A percentile compares a stretch with the other conserved stretches of the same genome.
Conservation (phyloP, 2,797 vertebrate genomes). For the Champsocephalus gunnari region DNA sequence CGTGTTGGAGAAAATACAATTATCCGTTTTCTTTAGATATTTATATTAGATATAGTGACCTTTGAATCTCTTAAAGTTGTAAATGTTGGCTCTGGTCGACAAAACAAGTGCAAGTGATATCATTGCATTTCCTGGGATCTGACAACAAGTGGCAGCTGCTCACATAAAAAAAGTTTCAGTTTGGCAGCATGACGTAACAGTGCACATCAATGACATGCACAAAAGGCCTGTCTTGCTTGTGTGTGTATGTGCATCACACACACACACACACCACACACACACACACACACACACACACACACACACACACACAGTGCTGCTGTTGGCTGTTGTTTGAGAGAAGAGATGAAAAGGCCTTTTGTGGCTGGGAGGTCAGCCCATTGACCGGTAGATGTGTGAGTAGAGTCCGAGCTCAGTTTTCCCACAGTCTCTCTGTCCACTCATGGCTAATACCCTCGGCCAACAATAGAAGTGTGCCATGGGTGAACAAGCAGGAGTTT, state of each 20-base stretch:
- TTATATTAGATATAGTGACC: not conserved
- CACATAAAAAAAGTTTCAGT: conserved; percentile 13
- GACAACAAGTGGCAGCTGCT: conserved; percentile 39
- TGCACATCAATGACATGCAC: conserved; percentile 47
- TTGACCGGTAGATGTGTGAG: conserved; percentile 85
- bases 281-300: conserved; percentile 45
- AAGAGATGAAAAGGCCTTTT: conserved; percentile 78
- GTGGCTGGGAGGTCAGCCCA: conserved; percentile 79
- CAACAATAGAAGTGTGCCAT: conserved; percentile 91
- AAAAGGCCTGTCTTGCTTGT: conserved; percentile 27
- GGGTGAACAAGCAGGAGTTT: conserved; percentile 74
- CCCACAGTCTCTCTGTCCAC: conserved; percentile 90
- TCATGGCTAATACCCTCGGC: conserved; percentile 83
- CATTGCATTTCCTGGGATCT: conserved; percentile 22
- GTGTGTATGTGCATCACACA: conserved; percentile 15
- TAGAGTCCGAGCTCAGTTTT: conserved; percentile 86
- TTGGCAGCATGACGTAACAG: conserved; percentile 25
- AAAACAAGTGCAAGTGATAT: conserved; percentile 1
- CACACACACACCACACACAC: conserved; percentile 30
- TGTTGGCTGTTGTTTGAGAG: conserved; percentile 68
- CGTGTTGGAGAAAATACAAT: not conserved
- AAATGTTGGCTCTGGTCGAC: not conserved
- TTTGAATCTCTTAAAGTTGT: not conserved
- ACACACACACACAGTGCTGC: conserved; percentile 42
- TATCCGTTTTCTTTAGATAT: not conserved